Percentiles rank a stretch among this genome's conserved stretches.
Conservation (phyloP, 64 coral and sea anemone genomes). For the Montipora efflorescens region DNA sequence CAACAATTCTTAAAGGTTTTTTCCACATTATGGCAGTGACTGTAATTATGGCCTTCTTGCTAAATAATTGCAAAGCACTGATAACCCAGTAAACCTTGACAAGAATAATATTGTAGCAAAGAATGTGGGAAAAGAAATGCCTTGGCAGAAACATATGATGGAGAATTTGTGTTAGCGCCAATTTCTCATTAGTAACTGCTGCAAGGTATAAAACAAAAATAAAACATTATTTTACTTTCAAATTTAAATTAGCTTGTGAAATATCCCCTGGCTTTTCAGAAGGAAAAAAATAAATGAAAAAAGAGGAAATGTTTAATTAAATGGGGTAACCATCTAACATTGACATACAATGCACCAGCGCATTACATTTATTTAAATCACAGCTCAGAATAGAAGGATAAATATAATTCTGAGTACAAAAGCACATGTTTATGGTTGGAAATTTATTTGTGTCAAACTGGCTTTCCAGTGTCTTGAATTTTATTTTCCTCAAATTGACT, state of each 20-base stretch:
- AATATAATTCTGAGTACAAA: no score
- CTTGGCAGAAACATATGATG: neutral
- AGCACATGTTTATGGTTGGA: no score
- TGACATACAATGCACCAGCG: neutral
- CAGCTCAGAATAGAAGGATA: neutral
- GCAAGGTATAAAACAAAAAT: slow-evolving; percentile 17
- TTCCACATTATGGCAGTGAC: neutral
- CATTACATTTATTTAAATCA: neutral
- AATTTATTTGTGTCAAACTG: no score
- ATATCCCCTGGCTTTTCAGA: neutral
- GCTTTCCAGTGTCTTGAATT: neutral
- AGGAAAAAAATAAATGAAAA: neutral
- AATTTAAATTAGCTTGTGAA: neutral
- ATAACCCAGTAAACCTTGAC: neutral
- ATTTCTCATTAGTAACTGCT: neutral
- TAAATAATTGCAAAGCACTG: neutral
- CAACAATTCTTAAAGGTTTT: neutral
- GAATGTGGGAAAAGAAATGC: neutral
- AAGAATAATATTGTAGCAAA: neutral
- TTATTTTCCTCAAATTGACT: neutral
- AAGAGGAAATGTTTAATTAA: neutral
- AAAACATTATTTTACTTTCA: neutral
- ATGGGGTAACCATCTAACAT: neutral
- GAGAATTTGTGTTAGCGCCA: neutral
- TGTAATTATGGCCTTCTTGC: neutral